Evolutionary conservation across 2,888 invertebrate genomes (phyloP).

Genomic region (Octonoba sinensis): DNA sequence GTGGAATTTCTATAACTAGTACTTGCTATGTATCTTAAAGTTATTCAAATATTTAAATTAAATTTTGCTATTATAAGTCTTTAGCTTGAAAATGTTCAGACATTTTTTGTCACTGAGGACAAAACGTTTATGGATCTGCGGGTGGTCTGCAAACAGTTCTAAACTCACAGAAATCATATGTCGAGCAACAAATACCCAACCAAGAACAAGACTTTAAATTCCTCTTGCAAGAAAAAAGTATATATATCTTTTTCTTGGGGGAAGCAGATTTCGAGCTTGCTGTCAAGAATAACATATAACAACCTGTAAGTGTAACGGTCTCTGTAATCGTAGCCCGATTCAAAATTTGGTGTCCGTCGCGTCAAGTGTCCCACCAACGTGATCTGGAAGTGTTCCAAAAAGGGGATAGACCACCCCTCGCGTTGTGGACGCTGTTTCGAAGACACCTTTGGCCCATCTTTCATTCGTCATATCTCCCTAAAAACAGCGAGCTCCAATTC

Average conservation of each 20-base stretch:
- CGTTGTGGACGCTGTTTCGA: constrained; percentile 7
- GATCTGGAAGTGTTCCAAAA: constrained; percentile 43
- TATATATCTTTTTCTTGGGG: constrained; percentile 6
- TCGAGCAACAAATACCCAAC: too few relatives aligned
- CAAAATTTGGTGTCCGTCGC: constrained; percentile 2
- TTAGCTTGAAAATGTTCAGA: too few relatives aligned
- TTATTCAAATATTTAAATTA: too few relatives aligned
- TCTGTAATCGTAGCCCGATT: constrained; percentile 3
- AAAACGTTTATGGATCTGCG: too few relatives aligned
- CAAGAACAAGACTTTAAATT: too few relatives aligned
- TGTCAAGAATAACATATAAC: constrained; percentile 46
- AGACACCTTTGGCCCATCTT: constrained; percentile 48
- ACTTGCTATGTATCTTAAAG: too few relatives aligned
- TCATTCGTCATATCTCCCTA: constrained; percentile 57
- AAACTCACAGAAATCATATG: too few relatives aligned
- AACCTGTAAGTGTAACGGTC: constrained; percentile 36
- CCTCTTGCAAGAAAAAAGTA: not conserved
- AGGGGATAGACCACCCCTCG: constrained; percentile 33
- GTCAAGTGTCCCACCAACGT: constrained; percentile 26
- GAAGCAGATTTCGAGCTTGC: constrained; percentile 8
- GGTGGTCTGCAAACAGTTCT: too few relatives aligned
- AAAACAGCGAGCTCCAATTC: constrained; percentile 45
- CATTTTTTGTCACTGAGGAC: too few relatives aligned
- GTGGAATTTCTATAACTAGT: too few relatives aligned
- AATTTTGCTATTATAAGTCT: too few relatives aligned